Evolutionary conservation across 2,113 vertebrate genomes (phyloP), one percentile per base, ranked within the genome.

Genomic region (Epinephelus cyanopodus): DNA sequence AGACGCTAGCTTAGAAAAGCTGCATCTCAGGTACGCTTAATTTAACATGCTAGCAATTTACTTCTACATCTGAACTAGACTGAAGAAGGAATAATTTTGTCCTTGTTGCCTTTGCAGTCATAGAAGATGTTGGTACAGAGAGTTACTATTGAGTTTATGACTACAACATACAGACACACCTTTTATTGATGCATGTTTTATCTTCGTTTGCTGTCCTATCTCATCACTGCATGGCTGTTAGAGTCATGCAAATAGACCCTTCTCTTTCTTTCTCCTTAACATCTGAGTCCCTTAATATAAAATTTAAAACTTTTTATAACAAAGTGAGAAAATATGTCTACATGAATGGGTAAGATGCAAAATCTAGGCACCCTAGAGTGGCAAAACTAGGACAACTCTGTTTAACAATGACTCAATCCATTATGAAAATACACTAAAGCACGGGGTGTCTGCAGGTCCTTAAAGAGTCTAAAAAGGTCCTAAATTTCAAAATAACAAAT

Each of bases 1-100:
- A 0, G 99, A 99, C 84, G 98, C 97, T 63, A 98, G 97, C 58
- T 96, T 99, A 91, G 99, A 99, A 93, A 99, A 99, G 93, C 96
- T 99, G 71, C 99, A 99, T 89, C 97, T 99, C 91, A 99, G 99
- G 99, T 97, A 74, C 5, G 1, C 19, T 60, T 50, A 42, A 4
- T 45, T 33, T 0, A 21, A 69, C 57, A 7, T 60, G 19, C 48
- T 25, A 19, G 48, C 56, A 7, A 4, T 53, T 66, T 3, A 48
- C 5, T 6, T 54, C 13, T 14, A 45, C 10, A 79, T 25, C 42
- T 21, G 21, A 42, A 42, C 10, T 4, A 33, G 23, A 9, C 6
- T 37, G 10, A 68, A 61, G 17, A 42, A 18, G 3, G 25, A 14
- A 27, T 1, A 0, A 21, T 29, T 6, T 14, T 4, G n/a, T 17